Evolutionary conservation across 2,797 vertebrate species (phyloP), one percentile per base, ranked within the genome.

Genomic region (Tachyglossus aculeatus): DNA sequence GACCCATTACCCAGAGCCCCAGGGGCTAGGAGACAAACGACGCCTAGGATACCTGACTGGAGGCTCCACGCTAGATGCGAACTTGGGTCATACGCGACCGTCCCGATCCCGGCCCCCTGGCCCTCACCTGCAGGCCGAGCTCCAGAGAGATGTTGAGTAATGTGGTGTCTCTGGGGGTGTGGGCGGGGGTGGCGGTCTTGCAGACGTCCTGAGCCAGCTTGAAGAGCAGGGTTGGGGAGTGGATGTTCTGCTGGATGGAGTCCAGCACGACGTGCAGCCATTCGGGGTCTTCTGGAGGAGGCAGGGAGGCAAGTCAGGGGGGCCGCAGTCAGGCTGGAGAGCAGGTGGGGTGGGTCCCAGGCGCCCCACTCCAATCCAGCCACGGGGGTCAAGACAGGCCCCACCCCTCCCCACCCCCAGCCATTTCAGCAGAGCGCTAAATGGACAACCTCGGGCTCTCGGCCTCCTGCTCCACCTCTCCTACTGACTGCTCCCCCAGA

Each of bases 141-240:
- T 91, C 90, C 83, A 91, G 80, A 0, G 90, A 88, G 8, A 92
- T 88, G 53, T 88, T 88, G 47, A 91, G 80, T 57, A 91, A 78
- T 0, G 87, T 89, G 66, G 71, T 77, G 59, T 91, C 89, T 0
- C 87, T 87, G 1, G 88, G 80, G 0, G 56, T 50, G 7, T 77
- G 87, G 54, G 86, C 86, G 0, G 88, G 90, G 1, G 89, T 88
- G 47, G 90, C 89, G 0, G 88, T 90, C 72, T 91, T 92, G 77
- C 88, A 91, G 67, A 89, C 91, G 2, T 92, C 90, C 45, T 91
- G 89, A 0, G 90, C 91, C 74, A 92, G 80, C 41, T 90, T 91
- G 80, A 88, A 91, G 31, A 92, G 85, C 73, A 91, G 61, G 9
- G 88, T 85, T 0, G 90, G 90, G 2, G 89, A 91, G 62, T 91